phyloP scores from a whole-genome alignment of 2,888 invertebrate genomes.

The Panopea generosa region DNA sequence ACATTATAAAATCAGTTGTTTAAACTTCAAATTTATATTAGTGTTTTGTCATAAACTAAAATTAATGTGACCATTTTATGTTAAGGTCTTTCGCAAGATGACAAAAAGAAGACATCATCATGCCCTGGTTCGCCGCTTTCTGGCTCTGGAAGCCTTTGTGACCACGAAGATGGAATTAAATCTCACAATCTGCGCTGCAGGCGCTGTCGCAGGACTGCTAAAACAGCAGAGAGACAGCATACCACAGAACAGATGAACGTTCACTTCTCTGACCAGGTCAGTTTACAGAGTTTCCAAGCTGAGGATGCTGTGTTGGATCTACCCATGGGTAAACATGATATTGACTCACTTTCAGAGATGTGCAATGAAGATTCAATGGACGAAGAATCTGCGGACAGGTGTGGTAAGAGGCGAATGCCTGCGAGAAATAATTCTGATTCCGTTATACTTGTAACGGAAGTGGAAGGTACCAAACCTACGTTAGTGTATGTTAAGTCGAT shows the following conservation, averaged over 20 bases:
- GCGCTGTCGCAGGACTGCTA: slow-evolving; percentile 69
- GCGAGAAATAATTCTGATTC: slow-evolving; percentile 52
- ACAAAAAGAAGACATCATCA: slow-evolving; percentile 61
- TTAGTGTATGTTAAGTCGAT: slow-evolving; percentile 11
- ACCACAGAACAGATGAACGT: slow-evolving; percentile 73
- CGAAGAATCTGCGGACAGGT: slow-evolving; percentile 24
- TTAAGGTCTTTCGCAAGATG: slow-evolving; percentile 38
- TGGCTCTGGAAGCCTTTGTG: slow-evolving; percentile 74
- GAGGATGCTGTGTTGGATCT: slow-evolving; percentile 70
- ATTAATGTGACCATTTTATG: too few relatives aligned
- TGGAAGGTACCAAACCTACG: slow-evolving; percentile 75
- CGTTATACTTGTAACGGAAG: slow-evolving; percentile 73
- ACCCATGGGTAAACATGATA: slow-evolving; percentile 60
- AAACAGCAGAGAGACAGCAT: slow-evolving; percentile 69
- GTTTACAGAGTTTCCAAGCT: slow-evolving; percentile 65
- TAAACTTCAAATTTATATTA: too few relatives aligned
- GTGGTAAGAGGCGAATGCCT: slow-evolving; percentile 2
- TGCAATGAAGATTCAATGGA: slow-evolving; percentile 48
- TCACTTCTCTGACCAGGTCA: slow-evolving; percentile 70
- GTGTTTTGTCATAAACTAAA: too few relatives aligned
- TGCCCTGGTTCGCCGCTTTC: slow-evolving; percentile 79
- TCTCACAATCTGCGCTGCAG: slow-evolving; percentile 58
- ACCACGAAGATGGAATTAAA: slow-evolving; percentile 61
- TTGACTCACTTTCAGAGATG: slow-evolving; percentile 56
- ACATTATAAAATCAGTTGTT: too few relatives aligned